These are phyloP conservation scores for Ditylenchus dipsaci DNA, from an alignment of 1,140 invertebrate genomes.

Conservation along the genomic window DNA sequence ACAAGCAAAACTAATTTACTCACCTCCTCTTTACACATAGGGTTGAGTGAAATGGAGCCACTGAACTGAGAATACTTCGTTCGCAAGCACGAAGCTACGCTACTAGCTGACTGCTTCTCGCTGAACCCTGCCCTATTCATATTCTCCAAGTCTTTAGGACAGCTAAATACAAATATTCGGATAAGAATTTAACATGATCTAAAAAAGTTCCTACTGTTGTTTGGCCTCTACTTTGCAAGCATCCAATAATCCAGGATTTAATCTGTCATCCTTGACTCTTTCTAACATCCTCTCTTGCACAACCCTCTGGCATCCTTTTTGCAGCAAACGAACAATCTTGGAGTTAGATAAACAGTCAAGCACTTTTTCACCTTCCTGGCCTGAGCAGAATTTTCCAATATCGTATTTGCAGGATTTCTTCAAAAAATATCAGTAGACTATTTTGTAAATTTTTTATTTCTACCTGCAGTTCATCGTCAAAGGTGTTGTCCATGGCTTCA, in stretches of 20 bases:
- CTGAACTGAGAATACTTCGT: conserved; percentile 49
- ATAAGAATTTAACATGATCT: neutral
- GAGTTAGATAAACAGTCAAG: conserved; percentile 66
- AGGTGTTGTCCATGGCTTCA: conserved; percentile 53
- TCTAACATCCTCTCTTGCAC: conserved; percentile 80
- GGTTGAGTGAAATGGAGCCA: conserved; percentile 31
- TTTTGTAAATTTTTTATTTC: neutral
- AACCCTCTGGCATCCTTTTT: conserved; percentile 76
- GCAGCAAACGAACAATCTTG: conserved; percentile 74
- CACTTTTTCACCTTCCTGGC: conserved; percentile 53
- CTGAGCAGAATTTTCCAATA: conserved; percentile 57
- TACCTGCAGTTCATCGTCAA: conserved; percentile 55
- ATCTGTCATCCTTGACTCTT: conserved; percentile 45
- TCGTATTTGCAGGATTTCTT: conserved; percentile 48
- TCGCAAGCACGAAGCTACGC: conserved; percentile 47
- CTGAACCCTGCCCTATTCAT: conserved; percentile 42
- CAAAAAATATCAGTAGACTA: neutral
- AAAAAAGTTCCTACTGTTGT: conserved; percentile 37
- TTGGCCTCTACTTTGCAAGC: conserved; percentile 52
- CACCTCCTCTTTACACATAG: conserved; percentile 49
- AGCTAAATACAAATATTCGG: conserved; percentile 35
- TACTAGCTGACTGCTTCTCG: conserved; percentile 41
- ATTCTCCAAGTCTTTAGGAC: conserved; percentile 44
- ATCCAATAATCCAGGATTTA: conserved; percentile 47
- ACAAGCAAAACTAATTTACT: no score